Percentiles rank a stretch among this genome's conserved stretches.
phyloP scores from a whole-genome alignment of 2,797 vertebrate species.

The Tenualosa thibaudeaui region DNA sequence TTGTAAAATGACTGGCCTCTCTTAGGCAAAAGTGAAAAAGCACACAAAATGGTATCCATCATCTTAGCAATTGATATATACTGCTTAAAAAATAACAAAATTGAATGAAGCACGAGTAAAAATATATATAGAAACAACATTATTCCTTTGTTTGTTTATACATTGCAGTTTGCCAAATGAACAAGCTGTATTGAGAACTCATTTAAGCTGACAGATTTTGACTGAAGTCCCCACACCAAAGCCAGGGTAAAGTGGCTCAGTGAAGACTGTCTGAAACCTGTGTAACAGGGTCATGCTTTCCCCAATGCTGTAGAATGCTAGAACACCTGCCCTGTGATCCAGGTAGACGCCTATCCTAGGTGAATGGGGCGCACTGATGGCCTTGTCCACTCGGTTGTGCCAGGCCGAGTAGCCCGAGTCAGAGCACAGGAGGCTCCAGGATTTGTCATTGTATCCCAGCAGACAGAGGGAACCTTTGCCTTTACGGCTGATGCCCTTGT shows the following conservation, averaged over 20 bases:
- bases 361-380: constrained; percentile 73
- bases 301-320: constrained; percentile 79
- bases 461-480: constrained; percentile 79
- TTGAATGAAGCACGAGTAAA: not conserved
- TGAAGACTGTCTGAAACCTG: constrained; percentile 76
- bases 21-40: not conserved
- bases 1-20: not conserved
- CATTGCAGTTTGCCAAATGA: not conserved
- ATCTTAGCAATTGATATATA: constrained; percentile 12
- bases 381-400: constrained; percentile 78
- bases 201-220: constrained; percentile 80
- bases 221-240: constrained; percentile 82
- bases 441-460: constrained; percentile 81
- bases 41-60: constrained; percentile 22
- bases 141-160: not conserved
- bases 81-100: not conserved
- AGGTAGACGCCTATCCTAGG: constrained; percentile 79
- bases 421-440: constrained; percentile 81
- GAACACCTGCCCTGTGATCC: constrained; percentile 73
- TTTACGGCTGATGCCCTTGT: constrained; percentile 77
- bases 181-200: constrained; percentile 44
- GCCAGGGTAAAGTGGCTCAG: constrained; percentile 77
- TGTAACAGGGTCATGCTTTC: constrained; percentile 79
- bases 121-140: not conserved
- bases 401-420: constrained; percentile 80